Percentiles rank a stretch among this genome's conserved stretches.
Conservation (phyloP, 1,140 invertebrate genomes). For the Meloidogyne hapla region DNA sequence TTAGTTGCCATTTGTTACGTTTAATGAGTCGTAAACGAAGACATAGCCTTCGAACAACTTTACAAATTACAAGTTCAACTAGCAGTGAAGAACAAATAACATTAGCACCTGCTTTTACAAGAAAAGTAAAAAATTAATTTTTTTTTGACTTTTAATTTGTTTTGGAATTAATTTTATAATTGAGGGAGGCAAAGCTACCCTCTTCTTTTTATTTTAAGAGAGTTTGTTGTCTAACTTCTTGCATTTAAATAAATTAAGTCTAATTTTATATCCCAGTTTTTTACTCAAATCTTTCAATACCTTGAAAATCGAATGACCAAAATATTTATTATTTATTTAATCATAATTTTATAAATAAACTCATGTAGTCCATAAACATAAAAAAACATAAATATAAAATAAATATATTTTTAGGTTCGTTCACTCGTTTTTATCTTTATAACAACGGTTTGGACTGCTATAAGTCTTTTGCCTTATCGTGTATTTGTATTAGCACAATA, state of each 20-base stretch:
- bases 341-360: too few relatives aligned
- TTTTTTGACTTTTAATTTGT: slow-evolving; percentile 6
- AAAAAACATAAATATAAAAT: too few relatives aligned
- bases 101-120: slow-evolving; percentile 22
- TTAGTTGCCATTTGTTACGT: slow-evolving; percentile 22
- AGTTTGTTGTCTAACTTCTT: too few relatives aligned
- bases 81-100: not conserved
- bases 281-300: too few relatives aligned
- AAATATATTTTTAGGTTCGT: slow-evolving; percentile 1
- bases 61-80: slow-evolving; percentile 6
- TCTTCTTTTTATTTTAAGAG: too few relatives aligned
- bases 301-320: too few relatives aligned
- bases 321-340: not conserved
- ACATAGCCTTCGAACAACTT: slow-evolving; percentile 6
- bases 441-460: slow-evolving; percentile 26
- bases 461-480: slow-evolving; percentile 19
- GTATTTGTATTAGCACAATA: slow-evolving; percentile 16
- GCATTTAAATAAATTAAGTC: too few relatives aligned
- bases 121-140: slow-evolving; percentile 1
- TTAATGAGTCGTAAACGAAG: slow-evolving; percentile 21
- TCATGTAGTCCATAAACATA: too few relatives aligned
- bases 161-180: slow-evolving; percentile 11
- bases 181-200: too few relatives aligned
- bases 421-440: slow-evolving; percentile 27
- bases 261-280: too few relatives aligned